Percentiles rank a stretch among this genome's conserved stretches.
Evolutionary conservation across 2,888 invertebrate species (phyloP).

Genomic region (Ophion ellenae): DNA sequence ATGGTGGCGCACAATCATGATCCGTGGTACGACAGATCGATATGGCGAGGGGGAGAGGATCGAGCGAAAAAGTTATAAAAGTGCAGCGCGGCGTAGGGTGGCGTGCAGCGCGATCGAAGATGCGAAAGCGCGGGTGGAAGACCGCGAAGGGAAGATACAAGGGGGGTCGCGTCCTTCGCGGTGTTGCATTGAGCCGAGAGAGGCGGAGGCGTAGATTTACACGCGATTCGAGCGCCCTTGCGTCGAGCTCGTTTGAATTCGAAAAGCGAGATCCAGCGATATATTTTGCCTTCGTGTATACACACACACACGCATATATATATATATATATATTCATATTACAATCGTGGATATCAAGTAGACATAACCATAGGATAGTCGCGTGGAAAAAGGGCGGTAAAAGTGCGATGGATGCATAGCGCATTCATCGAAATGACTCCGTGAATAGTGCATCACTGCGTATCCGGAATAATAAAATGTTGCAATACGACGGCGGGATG

Average conservation of each 20-base stretch:
- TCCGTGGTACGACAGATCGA: conserved; percentile 65
- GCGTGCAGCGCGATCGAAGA: conserved; percentile 12
- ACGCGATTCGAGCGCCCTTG: conserved; percentile 3
- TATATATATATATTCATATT: too few species aligned
- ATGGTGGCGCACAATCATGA: conserved; percentile 31
- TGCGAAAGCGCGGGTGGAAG: conserved; percentile 13
- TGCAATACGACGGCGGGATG: not conserved
- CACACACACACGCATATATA: too few species aligned
- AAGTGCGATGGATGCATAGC: not conserved
- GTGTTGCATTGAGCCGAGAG: conserved; percentile 32
- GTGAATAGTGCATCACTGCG: conserved; percentile 1
- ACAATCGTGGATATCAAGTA: too few species aligned
- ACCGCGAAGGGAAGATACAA: conserved; percentile 7
- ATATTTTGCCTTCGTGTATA: too few species aligned
- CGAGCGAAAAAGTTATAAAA: conserved; percentile 47
- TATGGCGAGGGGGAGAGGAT: conserved; percentile 42
- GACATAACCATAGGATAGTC: not conserved
- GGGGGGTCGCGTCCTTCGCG: not conserved
- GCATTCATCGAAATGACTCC: not conserved
- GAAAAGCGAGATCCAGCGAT: too few species aligned
- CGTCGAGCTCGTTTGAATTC: conserved; percentile 5
- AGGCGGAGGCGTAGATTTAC: not conserved
- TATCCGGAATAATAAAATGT: not conserved
- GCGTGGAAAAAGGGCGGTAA: not conserved
- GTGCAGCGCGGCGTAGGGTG: conserved; percentile 26